Percentiles rank a stretch among this genome's conserved stretches.
Evolutionary conservation across 2,888 invertebrate genomes (phyloP).

Genomic region (Blastobasis lacticolella): DNA sequence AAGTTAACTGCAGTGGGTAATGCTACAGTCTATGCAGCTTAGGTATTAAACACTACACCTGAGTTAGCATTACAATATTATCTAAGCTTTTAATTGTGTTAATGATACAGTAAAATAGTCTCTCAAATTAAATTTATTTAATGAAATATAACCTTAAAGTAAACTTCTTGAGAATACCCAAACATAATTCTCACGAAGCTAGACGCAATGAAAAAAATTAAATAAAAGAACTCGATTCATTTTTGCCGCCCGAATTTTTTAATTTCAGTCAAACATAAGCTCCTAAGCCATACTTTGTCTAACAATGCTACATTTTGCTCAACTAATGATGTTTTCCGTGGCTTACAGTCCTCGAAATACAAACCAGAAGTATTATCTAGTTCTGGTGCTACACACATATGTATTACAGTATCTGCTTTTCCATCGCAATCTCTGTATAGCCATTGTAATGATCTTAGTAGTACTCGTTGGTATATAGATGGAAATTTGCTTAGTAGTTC

Average conservation of each 20-base stretch:
- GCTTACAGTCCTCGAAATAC: constrained; percentile 85
- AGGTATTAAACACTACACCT: too few species aligned
- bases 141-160: too few species aligned
- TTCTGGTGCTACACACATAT: constrained; percentile 82
- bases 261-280: constrained; percentile 24
- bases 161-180: too few species aligned
- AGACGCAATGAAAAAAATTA: too few species aligned
- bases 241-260: too few species aligned
- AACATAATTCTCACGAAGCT: too few species aligned
- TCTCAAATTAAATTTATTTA: too few species aligned
- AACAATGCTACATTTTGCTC: constrained; percentile 78
- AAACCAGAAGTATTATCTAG: constrained; percentile 79
- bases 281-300: constrained; percentile 83
- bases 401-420: constrained; percentile 86
- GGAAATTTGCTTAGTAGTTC: constrained; percentile 81
- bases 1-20: too few species aligned
- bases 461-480: constrained; percentile 42
- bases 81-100: too few species aligned
- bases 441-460: constrained; percentile 70
- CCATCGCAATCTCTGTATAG: constrained; percentile 81
- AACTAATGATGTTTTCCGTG: constrained; percentile 61
- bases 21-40: too few species aligned
- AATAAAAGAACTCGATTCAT: neutral
- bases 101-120: too few species aligned
- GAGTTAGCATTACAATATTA: too few species aligned